phyloP scores from a whole-genome alignment of 2,113 vertebrate genomes.

The Danio rerio region DNA sequence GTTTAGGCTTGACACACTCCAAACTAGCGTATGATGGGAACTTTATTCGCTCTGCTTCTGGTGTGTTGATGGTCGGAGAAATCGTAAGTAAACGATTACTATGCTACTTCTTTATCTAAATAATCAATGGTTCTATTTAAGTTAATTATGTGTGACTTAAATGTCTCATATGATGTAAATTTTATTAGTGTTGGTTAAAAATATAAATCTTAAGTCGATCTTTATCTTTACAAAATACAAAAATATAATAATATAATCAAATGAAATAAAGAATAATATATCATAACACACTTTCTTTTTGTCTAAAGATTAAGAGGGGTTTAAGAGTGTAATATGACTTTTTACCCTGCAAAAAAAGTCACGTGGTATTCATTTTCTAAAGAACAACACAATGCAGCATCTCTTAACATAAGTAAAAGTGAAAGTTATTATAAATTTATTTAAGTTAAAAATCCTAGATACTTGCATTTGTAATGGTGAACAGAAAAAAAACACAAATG shows the following conservation, averaged over 20 bases:
- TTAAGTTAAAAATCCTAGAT: background rate
- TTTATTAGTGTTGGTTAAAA: too few species aligned
- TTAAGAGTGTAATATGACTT: too few species aligned
- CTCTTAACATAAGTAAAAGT: background rate
- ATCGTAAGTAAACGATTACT: conserved; percentile 68
- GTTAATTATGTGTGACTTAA: too few species aligned
- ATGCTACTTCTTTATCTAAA: background rate
- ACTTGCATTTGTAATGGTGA: background rate
- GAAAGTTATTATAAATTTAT: background rate
- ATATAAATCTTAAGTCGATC: too few species aligned
- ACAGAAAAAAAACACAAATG: background rate
- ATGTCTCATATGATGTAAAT: too few species aligned
- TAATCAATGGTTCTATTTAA: too few species aligned
- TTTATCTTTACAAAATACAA: too few species aligned
- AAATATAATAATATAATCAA: too few species aligned
- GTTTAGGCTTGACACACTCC: conserved; percentile 56
- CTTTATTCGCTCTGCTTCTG: conserved; percentile 65
- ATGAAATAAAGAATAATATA: too few species aligned
- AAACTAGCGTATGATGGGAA: conserved; percentile 70
- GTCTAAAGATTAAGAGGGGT: too few species aligned
- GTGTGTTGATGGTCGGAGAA: conserved; percentile 68
- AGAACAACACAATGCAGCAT: background rate
- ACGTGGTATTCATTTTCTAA: background rate
- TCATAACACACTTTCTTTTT: too few species aligned
- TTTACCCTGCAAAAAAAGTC: too few species aligned